A percentile compares a stretch with the other conserved stretches of the same genome.
Conservation (phyloP, 2,797 vertebrate genomes). For the Luscinia luscinia region DNA sequence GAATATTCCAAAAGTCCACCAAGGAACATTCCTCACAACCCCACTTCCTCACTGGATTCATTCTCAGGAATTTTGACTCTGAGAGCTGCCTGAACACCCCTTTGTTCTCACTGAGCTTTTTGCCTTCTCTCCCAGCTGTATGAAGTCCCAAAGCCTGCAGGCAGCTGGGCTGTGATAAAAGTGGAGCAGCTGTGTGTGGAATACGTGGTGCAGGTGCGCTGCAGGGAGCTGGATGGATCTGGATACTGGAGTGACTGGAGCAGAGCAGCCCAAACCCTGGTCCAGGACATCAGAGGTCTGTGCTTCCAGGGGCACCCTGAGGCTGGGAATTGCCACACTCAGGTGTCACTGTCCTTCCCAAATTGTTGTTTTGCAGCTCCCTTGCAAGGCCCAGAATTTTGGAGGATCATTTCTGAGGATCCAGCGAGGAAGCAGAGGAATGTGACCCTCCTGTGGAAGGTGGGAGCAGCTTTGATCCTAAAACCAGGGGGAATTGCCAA, state of each 20-base stretch:
- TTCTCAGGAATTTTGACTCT: not conserved
- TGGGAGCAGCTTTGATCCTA: slow-evolving; percentile 61
- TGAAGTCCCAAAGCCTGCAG: slow-evolving; percentile 44
- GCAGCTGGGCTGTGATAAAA: slow-evolving; percentile 38
- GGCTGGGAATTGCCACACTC: not conserved
- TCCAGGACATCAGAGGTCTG: slow-evolving; percentile 86
- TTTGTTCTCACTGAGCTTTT: not conserved
- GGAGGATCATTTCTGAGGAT: slow-evolving; percentile 84
- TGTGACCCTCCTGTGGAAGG: slow-evolving; percentile 90
- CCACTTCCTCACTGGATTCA: not conserved
- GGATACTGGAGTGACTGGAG: slow-evolving; percentile 94
- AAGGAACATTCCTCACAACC: not conserved
- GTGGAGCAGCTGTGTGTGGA: slow-evolving; percentile 81
- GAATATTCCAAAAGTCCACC: not conserved
- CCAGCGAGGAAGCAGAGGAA: slow-evolving; percentile 77
- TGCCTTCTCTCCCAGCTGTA: slow-evolving; percentile 73
- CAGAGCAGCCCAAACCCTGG: slow-evolving; percentile 65
- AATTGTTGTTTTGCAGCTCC: slow-evolving; percentile 81
- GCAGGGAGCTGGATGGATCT: slow-evolving; percentile 70
- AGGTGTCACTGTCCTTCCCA: not conserved
- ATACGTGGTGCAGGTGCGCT: slow-evolving; percentile 84
- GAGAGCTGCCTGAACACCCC: not conserved
- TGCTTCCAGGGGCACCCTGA: not conserved
- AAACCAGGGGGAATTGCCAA: not conserved
- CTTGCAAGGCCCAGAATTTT: slow-evolving; percentile 89